Conservation (phyloP, 2,888 invertebrate genomes). For the Archips crataeganus region DNA sequence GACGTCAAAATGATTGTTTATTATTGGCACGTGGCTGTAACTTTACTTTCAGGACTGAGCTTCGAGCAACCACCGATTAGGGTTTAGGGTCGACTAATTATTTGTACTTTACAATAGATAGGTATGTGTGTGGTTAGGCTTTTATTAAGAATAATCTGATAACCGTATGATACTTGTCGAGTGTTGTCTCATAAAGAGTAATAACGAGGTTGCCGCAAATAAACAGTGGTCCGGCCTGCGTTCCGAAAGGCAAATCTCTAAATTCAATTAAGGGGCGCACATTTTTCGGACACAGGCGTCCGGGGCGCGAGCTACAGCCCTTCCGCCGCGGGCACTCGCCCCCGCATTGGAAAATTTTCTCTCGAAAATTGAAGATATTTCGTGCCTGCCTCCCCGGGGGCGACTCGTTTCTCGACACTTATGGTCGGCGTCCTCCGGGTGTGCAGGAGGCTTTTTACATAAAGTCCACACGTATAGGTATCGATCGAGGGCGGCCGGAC, state of each 20-base stretch:
- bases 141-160: not conserved
- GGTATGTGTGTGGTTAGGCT: too few species aligned
- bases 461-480: conserved; percentile 86
- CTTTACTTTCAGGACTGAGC: not conserved
- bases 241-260: conserved; percentile 83
- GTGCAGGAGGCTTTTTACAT: conserved; percentile 86
- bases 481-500: conserved; percentile 84
- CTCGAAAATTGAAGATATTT: conserved; percentile 86
- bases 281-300: conserved; percentile 83
- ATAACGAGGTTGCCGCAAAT: conserved; percentile 68
- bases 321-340: conserved; percentile 81
- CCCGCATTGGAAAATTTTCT: conserved; percentile 85
- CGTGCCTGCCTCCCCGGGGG: conserved; percentile 82
- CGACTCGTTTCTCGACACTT: conserved; percentile 85
- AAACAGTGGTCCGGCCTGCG: conserved; percentile 61
- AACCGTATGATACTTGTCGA: not conserved
- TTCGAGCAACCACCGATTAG: not conserved
- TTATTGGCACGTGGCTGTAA: conserved; percentile 1
- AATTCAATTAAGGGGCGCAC: conserved; percentile 83
- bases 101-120: not conserved
- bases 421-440: conserved; percentile 84
- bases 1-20: conserved; percentile 3
- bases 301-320: conserved; percentile 74
- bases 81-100: not conserved
- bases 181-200: conserved; percentile 62